A percentile compares a stretch with the other conserved stretches of the same genome.
Evolutionary conservation across 1,140 invertebrate species (phyloP).

Genomic region (Euura lappo): DNA sequence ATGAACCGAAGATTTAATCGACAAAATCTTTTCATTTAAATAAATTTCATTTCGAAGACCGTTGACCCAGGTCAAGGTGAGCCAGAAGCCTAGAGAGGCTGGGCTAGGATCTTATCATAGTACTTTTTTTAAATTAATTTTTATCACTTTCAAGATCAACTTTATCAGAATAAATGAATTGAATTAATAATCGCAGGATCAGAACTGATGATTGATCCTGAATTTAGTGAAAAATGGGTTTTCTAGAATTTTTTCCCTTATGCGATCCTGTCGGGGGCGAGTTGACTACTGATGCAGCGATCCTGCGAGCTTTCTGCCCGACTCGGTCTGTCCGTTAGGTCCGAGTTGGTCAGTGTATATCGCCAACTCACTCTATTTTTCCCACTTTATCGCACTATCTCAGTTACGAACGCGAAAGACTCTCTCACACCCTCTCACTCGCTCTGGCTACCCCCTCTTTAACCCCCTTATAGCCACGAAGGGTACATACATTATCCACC

Average conservation of each 20-base stretch:
- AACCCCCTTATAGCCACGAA: slow-evolving; percentile 25
- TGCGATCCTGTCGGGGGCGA: slow-evolving; percentile 42
- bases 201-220: no score
- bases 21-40: no score
- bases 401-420: neutral
- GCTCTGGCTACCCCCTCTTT: slow-evolving; percentile 17
- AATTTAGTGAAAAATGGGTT: no score
- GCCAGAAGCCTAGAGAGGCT: no score
- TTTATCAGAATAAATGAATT: no score
- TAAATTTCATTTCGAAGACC: no score
- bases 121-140: no score
- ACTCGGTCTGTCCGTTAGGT: slow-evolving; percentile 31
- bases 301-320: neutral
- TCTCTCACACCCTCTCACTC: slow-evolving; percentile 25
- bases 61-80: no score
- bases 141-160: no score
- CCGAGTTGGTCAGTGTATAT: slow-evolving; percentile 45
- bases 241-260: neutral
- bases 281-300: slow-evolving; percentile 46
- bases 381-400: neutral
- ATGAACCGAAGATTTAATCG: no score
- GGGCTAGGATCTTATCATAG: no score
- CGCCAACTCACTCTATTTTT: slow-evolving; percentile 32
- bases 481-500: slow-evolving; percentile 58
- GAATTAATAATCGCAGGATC: no score